Evolutionary conservation across 2,113 vertebrate genomes (phyloP), one percentile per base, ranked within the genome.

Genomic region (Pica pica): DNA sequence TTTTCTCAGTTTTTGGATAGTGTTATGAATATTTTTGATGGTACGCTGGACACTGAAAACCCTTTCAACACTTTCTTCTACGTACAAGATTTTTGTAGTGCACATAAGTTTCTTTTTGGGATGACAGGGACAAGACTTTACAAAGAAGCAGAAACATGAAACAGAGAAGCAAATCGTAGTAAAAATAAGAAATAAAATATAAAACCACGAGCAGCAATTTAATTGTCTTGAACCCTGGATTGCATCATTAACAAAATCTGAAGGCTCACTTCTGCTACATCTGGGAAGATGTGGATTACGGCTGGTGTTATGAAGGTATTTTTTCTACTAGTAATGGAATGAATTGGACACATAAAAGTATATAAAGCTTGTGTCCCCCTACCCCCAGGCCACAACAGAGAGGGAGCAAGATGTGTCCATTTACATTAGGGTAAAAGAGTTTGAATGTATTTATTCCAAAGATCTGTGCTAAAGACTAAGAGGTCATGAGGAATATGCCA

Each of bases 361-460:
- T 41, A 67, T 5, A 61, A 9, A 56, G 1, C 2, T 67, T 41
- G 5, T 35, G 67, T 11, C 11, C 6, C 5, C 3, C 28, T 73
- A 35, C 5, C 26, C 28, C 8, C 20, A 44, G 24, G 17, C n/a
- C 42, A 69, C 73, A 73, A 33, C 1, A 85, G 47, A 79, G 74
- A 83, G 7, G 7, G 13, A 50, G 24, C 2, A 73, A 64, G 57
- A 55, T 26, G 6, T 1, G 9, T 39, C 52, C 42, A 42, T 92
- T 92, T 95, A 95, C 85, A 96, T 96, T 84, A 95, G 18, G 41
- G 33, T 87, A 96, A 95, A 92, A 92, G 11, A 30, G 39, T 76
- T 83, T 92, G 52, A 94, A 93, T 83, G 69, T 81, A 95, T 97
- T 97, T 92, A 95, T 97, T 97, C 79, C 75, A 89, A 92, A 96